Evolutionary conservation across 2,113 vertebrate species (phyloP), one percentile per base, ranked within the genome.

Genomic region (Sorex fumeus): DNA sequence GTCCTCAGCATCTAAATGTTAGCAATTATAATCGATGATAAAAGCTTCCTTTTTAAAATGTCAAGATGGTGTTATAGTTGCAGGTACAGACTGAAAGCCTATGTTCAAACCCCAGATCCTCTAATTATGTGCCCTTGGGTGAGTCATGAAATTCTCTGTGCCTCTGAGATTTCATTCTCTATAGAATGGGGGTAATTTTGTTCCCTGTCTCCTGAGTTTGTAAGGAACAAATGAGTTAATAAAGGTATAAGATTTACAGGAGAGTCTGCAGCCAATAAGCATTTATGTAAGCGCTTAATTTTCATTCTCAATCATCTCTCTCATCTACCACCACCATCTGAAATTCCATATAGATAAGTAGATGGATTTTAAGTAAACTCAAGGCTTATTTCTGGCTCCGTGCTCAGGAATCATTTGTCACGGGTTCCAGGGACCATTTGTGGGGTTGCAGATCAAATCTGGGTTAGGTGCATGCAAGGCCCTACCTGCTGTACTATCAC

Each of bases 161-260:
- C 62, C 84, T 84, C 50, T 8, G 47, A 50, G 13, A 15, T 94
- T 87, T 92, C 40, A 30, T 70, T 32, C n/a, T 47, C 57, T 84
- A 34, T 40, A 75, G 60, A 50, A 76, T 75, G 16, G 40, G 40
- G 40, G 7, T 40, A 27, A 16, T 13, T 69, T 9, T 71, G 71
- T 84, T 84, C 60, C 36, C 67, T 84, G 50, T 40, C 15, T 62
- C 62, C 53, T 50, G 21, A 18, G 21, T 21, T 32, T 34, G 10
- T 69, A 77, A 70, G 72, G 45, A 87, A 84, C 34, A 87, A 47
- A 74, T 70, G 23, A 66, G 27, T n/a, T 71, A 76, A 13, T 74
- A n/a, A 8, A 3, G 23, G 2, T 30, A 47, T 66, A 71, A 53
- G 9, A 15, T 45, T 81, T 47, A 64, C 32, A n/a, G 13, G 21